Conservation (phyloP, 2,113 vertebrate species). For the Crotalus helleri region DNA sequence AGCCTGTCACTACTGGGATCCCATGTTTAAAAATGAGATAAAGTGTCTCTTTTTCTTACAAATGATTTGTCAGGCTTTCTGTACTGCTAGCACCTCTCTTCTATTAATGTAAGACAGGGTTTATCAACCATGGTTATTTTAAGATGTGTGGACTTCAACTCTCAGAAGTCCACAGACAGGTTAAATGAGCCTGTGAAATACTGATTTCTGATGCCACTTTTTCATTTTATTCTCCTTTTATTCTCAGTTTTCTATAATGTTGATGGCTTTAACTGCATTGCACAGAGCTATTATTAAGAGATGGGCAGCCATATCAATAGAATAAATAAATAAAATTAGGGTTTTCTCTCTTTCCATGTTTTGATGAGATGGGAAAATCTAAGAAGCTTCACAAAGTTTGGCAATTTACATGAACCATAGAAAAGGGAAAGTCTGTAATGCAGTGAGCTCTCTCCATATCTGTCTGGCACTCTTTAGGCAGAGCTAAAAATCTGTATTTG, state of each 20-base stretch:
- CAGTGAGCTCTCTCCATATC: neutral
- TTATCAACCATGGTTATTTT: neutral
- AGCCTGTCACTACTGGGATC: neutral
- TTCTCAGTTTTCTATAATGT: neutral
- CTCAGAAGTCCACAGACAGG: neutral
- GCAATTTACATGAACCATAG: neutral
- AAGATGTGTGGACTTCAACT: neutral
- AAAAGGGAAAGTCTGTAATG: neutral
- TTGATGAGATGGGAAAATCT: neutral
- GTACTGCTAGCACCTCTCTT: neutral
- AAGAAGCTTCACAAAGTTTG: neutral
- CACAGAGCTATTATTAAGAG: neutral
- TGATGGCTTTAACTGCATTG: neutral
- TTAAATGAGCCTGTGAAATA: neutral
- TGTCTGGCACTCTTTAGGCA: neutral
- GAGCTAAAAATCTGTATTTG: neutral
- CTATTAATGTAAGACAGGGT: neutral
- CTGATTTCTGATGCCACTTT: neutral
- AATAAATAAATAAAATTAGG: neutral
- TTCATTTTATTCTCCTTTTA: neutral
- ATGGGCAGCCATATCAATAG: neutral
- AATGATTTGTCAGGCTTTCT: constrained; percentile 19
- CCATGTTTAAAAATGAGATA: constrained; percentile 7
- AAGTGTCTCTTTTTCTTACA: neutral
- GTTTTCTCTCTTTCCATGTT: neutral